Base-by-base conservation (phyloP, 2,797 vertebrate genomes). In the Microctenopoma lineatum region DNA sequence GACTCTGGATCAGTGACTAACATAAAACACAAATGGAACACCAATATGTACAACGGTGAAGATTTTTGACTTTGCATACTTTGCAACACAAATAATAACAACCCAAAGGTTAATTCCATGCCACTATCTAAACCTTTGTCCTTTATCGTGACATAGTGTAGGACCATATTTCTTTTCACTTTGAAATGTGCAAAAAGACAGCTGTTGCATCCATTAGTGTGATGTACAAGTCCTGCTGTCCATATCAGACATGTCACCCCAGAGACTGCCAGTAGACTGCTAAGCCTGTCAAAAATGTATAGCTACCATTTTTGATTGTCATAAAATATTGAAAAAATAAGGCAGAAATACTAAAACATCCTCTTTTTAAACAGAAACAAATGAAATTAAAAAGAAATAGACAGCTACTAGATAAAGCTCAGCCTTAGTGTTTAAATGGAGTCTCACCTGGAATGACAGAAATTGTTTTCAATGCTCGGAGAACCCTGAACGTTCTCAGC, bases 381-480 rank as follows among this genome's bases (percentile, higher is more conserved):
- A 54, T 63, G 21, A 87, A 81, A 77, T 14, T 70, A 75, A 15
- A 74, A 66, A n/a, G 51, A 84, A 80, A 84, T 83, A 75, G 75
- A 85, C 58, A 68, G 74, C 75, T 77, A 71, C 84, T 66, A 74
- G 86, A 77, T 80, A 77, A 83, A 90, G 86, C 88, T 92, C 94
- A 93, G 94, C 93, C 93, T 95, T 90, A 90, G 92, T 90, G 95
- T 94, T 92, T 93, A 95, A 96, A 93, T 86, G 90, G 93, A 89
- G 92, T 96, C 98, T 99, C 97, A 99, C 98, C 98, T 99, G 98
- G 98, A 96, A 99, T 99, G 92, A 99, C 98, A 97, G 98, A 98
- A 96, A 99, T 98, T 93, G 98, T 99, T 98, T 99, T 99, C 96
- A 99, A 96, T 94, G 98, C 98, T 98, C 98, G 97, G 95, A 99